phyloP scores from a whole-genome alignment of 2,888 invertebrate genomes.

The Bellardia pandia region DNA sequence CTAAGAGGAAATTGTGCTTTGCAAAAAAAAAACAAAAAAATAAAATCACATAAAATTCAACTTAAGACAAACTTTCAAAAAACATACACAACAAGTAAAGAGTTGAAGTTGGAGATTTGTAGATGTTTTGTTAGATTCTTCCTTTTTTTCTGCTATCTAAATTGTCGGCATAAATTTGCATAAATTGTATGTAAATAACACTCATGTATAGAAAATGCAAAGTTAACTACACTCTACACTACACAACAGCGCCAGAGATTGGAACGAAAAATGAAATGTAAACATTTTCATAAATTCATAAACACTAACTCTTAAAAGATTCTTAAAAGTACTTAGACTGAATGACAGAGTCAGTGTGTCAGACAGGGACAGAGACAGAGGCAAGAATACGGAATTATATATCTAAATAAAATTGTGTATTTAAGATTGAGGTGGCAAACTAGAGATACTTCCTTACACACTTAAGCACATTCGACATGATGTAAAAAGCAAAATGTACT shows the following conservation, averaged over 20 bases:
- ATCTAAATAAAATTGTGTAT: background rate
- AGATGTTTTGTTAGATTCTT: background rate
- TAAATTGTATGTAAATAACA: conserved; percentile 15
- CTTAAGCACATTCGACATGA: background rate
- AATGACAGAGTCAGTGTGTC: background rate
- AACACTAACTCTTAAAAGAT: conserved; percentile 14
- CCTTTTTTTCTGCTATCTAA: background rate
- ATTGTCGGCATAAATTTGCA: conserved; percentile 44
- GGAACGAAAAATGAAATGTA: background rate
- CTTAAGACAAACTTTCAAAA: background rate
- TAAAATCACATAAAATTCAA: background rate
- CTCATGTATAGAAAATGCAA: background rate
- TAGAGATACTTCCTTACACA: background rate
- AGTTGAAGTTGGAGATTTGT: conserved; percentile 23
- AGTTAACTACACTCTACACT: background rate
- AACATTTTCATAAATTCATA: conserved; percentile 28
- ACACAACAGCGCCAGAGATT: background rate
- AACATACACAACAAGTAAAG: background rate
- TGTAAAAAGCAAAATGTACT: conserved; percentile 11
- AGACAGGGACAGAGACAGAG: background rate
- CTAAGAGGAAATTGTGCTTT: background rate
- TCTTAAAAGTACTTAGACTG: background rate
- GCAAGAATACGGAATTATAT: background rate
- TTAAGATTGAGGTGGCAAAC: background rate
- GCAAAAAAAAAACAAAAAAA: background rate